phyloP scores from a whole-genome alignment of 1,140 invertebrate genomes.

The Gryon sp. region DNA sequence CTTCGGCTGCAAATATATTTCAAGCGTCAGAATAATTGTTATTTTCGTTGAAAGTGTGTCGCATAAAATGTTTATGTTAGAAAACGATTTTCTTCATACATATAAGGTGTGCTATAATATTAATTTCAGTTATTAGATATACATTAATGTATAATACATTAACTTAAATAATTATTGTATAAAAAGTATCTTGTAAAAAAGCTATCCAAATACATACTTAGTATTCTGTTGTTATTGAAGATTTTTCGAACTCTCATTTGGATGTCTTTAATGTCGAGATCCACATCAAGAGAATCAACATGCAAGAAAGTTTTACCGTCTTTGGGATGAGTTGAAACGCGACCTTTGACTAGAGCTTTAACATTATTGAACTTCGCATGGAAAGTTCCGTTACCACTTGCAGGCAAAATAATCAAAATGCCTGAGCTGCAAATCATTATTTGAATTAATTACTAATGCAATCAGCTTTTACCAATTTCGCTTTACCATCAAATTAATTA shows the following conservation, averaged over 20 bases:
- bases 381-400: conserved; percentile 86
- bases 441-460: too few relatives aligned
- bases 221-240: conserved; percentile 85
- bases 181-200: too few relatives aligned
- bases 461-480: too few relatives aligned
- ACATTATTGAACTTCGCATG: conserved; percentile 84
- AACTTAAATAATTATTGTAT: too few relatives aligned
- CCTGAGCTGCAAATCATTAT: conserved; percentile 80
- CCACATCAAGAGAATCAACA: conserved; percentile 83
- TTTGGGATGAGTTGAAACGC: conserved; percentile 77
- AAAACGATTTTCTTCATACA: conserved; percentile 12
- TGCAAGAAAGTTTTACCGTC: conserved; percentile 81
- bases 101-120: too few relatives aligned
- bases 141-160: too few relatives aligned
- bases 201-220: conserved; percentile 85
- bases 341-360: conserved; percentile 82
- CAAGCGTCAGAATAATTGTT: conserved; percentile 44
- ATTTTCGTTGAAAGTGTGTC: conserved; percentile 17
- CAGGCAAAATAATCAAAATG: conserved; percentile 85
- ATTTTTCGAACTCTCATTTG: conserved; percentile 84
- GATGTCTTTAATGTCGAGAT: conserved; percentile 83
- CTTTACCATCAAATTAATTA: too few relatives aligned
- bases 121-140: too few relatives aligned
- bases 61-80: conserved; percentile 13
- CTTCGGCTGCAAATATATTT: conserved; percentile 82